Conservation (phyloP, 30 jellyfish, hydroid and myxozoan genomes). For the Cassiopea andromeda region DNA sequence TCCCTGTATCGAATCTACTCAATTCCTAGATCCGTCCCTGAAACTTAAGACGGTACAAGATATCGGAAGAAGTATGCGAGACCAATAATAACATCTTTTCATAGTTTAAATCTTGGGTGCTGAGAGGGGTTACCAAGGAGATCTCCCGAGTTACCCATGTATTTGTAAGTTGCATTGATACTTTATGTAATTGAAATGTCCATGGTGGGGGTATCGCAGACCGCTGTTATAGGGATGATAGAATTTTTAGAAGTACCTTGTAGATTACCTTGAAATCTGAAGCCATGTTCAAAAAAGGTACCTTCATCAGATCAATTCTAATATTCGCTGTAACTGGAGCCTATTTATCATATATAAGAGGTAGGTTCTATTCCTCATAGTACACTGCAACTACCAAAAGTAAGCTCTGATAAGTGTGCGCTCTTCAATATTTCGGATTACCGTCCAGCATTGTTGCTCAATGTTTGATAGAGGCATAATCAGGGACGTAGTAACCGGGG, state of each 20-base stretch:
- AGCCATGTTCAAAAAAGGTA: neutral
- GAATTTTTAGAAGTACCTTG: too few species aligned
- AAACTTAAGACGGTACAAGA: too few species aligned
- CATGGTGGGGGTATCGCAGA: too few species aligned
- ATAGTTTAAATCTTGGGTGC: neutral
- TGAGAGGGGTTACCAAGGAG: constrained; percentile 22
- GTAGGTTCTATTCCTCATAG: neutral
- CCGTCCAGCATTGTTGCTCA: neutral
- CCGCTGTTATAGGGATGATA: too few species aligned
- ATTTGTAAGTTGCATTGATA: neutral
- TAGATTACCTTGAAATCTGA: neutral
- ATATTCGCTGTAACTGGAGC: neutral
- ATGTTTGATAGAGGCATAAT: neutral
- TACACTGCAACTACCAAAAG: neutral
- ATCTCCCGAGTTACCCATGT: constrained; percentile 25
- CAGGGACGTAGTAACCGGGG: neutral
- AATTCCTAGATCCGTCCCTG: too few species aligned
- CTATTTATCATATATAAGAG: neutral
- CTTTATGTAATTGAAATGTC: neutral
- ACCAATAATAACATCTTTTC: too few species aligned
- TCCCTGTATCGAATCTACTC: too few species aligned
- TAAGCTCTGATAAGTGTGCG: too few species aligned
- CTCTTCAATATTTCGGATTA: neutral
- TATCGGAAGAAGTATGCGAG: too few species aligned
- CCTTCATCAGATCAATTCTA: neutral